phyloP scores from a whole-genome alignment of 2,888 invertebrate genomes.

The Cataglyphis livida region DNA sequence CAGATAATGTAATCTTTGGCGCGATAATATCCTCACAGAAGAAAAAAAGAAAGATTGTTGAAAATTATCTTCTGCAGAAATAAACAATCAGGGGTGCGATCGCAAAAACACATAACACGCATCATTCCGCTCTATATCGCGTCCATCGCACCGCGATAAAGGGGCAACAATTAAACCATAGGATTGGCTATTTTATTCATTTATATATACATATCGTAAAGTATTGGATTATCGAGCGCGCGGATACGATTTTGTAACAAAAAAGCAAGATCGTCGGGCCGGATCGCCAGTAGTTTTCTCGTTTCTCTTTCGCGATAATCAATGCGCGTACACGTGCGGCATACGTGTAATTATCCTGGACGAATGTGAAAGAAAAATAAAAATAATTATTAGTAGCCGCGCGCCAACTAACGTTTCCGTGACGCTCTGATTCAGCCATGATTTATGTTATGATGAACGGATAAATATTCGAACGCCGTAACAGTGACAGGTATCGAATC shows the following conservation, averaged over 20 bases:
- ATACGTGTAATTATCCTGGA: slow-evolving; percentile 19
- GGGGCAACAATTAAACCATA: slow-evolving; percentile 24
- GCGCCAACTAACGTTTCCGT: slow-evolving; percentile 30
- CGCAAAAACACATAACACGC: background rate
- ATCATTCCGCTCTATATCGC: slow-evolving; percentile 34
- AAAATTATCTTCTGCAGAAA: slow-evolving; percentile 18
- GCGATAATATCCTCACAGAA: slow-evolving; percentile 6
- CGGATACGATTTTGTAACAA: slow-evolving; percentile 32
- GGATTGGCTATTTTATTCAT: background rate
- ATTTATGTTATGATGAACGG: slow-evolving; percentile 28
- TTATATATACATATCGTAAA: background rate
- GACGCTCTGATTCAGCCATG: slow-evolving; percentile 45
- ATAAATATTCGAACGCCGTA: slow-evolving; percentile 29
- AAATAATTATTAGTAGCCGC: slow-evolving; percentile 27
- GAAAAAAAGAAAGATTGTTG: background rate
- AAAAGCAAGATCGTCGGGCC: slow-evolving; percentile 6
- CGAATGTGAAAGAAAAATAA: slow-evolving; percentile 15
- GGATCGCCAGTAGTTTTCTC: background rate
- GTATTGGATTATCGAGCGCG: background rate
- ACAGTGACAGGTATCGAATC: slow-evolving; percentile 27
- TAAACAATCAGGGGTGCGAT: slow-evolving; percentile 18
- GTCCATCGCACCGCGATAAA: slow-evolving; percentile 6
- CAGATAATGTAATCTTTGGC: slow-evolving; percentile 38
- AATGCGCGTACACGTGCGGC: slow-evolving; percentile 19
- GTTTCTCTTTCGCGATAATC: slow-evolving; percentile 18